Evolutionary conservation across 2,888 invertebrate species (phyloP), one percentile per base, ranked within the genome.

Genomic region (Nyleta sp.): DNA sequence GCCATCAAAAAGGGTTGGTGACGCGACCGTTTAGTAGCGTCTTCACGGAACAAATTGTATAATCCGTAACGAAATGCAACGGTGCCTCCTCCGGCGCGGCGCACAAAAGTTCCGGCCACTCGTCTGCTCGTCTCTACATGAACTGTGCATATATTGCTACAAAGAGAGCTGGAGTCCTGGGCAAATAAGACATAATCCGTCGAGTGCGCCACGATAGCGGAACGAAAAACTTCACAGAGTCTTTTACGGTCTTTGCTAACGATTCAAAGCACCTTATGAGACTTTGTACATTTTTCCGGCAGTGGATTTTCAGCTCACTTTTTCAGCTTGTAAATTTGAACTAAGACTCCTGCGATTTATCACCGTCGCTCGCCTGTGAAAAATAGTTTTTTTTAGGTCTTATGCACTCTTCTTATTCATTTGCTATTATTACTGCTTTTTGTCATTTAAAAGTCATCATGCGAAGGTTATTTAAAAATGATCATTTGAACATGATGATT

Each of bases 21-120:
- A 67, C 52, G 67, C 24, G 52, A 74, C 65, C 59, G 59, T 59
- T 73, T 65, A 67, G 60, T 18, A 44, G 2, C 57, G 18, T 70
- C 52, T 81, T 64, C 62, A 82, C 78, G 87, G 87, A 88, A 89
- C 88, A 84, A 89, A 89, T 89, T 84, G 65, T 82, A 78, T 87
- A 86, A 88, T 80, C 85, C 87, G 87, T 85, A 85, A 82, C 86
- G 84, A 84, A 85, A 83, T 50, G 77, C 60, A 53, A 65, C 52
- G n/a, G 38, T 28, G 53, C 52, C 60, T 55, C 52, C n/a, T 68
- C 57, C 68, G 46, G 46, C 64, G 31, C 28, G 59, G 22, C 40
- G 17, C 20, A 68, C 78, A 68, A 67, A 77, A 73, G 62, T 67
- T 24, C 28, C 33, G 46, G 64, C 52, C 64, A 68, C 70, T 73